phyloP scores from a whole-genome alignment of 2,113 vertebrate species.

The Syngnathoides biaculeatus region DNA sequence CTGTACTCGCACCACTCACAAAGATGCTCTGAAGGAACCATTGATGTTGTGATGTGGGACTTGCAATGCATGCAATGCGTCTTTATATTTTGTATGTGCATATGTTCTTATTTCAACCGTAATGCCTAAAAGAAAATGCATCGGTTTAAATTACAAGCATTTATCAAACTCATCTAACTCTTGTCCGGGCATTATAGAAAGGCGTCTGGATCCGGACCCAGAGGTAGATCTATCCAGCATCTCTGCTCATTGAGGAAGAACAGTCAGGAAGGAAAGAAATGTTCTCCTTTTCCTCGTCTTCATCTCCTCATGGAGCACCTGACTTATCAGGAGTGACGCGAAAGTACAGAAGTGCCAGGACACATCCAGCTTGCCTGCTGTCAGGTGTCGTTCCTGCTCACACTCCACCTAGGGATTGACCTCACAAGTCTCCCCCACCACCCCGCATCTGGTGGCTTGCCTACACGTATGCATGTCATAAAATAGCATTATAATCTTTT shows the following conservation, averaged over 20 bases:
- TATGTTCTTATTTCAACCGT: background rate
- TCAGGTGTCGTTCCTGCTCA: conserved; percentile 70
- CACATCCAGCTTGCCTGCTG: conserved; percentile 58
- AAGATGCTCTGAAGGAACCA: background rate
- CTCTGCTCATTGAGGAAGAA: conserved; percentile 58
- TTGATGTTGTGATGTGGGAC: background rate
- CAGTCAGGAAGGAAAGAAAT: conserved; percentile 60
- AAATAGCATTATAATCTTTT: background rate
- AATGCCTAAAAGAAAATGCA: background rate
- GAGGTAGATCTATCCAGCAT: conserved; percentile 43
- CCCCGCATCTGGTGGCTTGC: conserved; percentile 38
- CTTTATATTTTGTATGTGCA: background rate
- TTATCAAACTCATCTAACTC: background rate
- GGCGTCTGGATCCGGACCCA: background rate
- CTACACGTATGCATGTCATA: background rate
- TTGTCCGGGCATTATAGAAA: background rate
- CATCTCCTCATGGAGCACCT: conserved; percentile 48
- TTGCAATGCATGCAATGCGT: background rate
- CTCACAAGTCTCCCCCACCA: conserved; percentile 58
- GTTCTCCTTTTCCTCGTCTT: conserved; percentile 41
- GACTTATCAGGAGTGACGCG: conserved; percentile 67
- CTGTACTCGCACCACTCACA: background rate
- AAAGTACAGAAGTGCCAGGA: conserved; percentile 71
- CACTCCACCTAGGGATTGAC: conserved; percentile 66
- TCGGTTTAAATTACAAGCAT: background rate